Percentiles rank a stretch among this genome's conserved stretches.
These are phyloP conservation scores for Subacronicta megacephala DNA, from an alignment of 2,888 invertebrate genomes.

Conservation along the genomic window DNA sequence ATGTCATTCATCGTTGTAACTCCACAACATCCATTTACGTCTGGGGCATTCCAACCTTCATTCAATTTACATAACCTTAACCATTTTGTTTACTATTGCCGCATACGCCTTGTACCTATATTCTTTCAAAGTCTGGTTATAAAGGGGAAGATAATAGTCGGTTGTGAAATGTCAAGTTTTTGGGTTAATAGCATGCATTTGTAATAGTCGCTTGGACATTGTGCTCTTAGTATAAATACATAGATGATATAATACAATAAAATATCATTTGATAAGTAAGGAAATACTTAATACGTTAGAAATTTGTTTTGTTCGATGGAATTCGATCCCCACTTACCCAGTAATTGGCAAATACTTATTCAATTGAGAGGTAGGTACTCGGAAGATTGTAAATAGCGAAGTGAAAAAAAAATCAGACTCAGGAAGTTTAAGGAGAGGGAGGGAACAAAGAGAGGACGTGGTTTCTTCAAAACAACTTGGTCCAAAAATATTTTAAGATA, in stretches of 20 bases:
- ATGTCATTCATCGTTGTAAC: background rate
- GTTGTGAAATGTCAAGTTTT: slow-evolving; percentile 54
- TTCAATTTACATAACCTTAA: slow-evolving; percentile 1
- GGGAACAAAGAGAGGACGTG: slow-evolving; percentile 24
- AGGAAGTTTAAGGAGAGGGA: slow-evolving; percentile 18
- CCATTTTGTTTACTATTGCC: background rate
- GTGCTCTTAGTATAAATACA: slow-evolving; percentile 6
- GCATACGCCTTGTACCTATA: slow-evolving; percentile 5
- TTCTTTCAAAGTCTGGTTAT: slow-evolving; percentile 18
- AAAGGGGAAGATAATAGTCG: slow-evolving; percentile 49
- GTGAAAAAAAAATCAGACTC: slow-evolving; percentile 17
- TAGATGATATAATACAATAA: background rate
- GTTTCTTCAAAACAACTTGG: slow-evolving; percentile 19
- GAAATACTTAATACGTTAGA: slow-evolving; percentile 29
- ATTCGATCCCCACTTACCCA: slow-evolving; percentile 20
- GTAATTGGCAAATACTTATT: slow-evolving; percentile 35
- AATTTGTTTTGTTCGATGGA: slow-evolving; percentile 20
- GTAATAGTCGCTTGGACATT: slow-evolving; percentile 20
- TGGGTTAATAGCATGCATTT: slow-evolving; percentile 52
- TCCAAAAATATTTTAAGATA: slow-evolving; percentile 28
- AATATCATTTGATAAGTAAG: slow-evolving; percentile 25
- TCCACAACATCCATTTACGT: background rate
- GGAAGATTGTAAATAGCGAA: slow-evolving; percentile 12
- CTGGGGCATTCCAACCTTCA: background rate
- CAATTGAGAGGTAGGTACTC: slow-evolving; percentile 37